Evolutionary conservation across 2,888 invertebrate species (phyloP).

Genomic region (Ditylenchus weischeri): DNA sequence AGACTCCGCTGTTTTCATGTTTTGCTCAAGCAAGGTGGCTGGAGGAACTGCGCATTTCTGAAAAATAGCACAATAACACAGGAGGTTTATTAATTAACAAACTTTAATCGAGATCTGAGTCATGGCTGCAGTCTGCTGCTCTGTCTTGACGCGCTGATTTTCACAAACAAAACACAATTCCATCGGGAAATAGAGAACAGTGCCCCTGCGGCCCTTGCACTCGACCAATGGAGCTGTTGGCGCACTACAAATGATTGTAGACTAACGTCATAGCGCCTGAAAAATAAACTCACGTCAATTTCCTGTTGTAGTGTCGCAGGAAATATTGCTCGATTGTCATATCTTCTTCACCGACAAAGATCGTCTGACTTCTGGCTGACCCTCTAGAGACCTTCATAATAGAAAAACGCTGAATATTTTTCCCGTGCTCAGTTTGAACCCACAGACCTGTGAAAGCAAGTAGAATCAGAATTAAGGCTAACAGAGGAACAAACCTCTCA

Average conservation of each 20-base stretch:
- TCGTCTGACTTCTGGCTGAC: constrained; percentile 8
- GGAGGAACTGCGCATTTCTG: constrained; percentile 27
- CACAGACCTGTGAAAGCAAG: constrained; percentile 8
- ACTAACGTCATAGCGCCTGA: not conserved
- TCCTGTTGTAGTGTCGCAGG: constrained; percentile 3
- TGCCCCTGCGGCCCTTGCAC: not conserved
- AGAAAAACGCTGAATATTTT: constrained; percentile 14
- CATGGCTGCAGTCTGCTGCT: constrained; percentile 20
- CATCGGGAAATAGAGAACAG: constrained; percentile 15
- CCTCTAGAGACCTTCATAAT: constrained; percentile 14
- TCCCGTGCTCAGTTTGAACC: constrained; percentile 18
- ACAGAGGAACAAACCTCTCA: not conserved
- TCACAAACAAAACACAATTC: constrained; percentile 18
- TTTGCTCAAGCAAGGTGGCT: constrained; percentile 8
- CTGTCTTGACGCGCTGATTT: constrained; percentile 24
- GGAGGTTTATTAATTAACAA: no score
- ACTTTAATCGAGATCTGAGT: constrained; percentile 19
- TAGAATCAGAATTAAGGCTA: no score
- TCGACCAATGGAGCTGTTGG: constrained; percentile 4
- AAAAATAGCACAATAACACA: constrained; percentile 8
- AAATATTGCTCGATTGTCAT: constrained; percentile 16
- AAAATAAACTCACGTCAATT: constrained; percentile 9
- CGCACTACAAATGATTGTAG: not conserved
- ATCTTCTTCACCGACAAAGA: constrained; percentile 9
- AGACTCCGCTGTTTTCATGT: constrained; percentile 14